These are phyloP conservation scores for Linhomoeus sp. DNA, from an alignment of 2,888 invertebrate genomes.

Conservation along the genomic window DNA sequence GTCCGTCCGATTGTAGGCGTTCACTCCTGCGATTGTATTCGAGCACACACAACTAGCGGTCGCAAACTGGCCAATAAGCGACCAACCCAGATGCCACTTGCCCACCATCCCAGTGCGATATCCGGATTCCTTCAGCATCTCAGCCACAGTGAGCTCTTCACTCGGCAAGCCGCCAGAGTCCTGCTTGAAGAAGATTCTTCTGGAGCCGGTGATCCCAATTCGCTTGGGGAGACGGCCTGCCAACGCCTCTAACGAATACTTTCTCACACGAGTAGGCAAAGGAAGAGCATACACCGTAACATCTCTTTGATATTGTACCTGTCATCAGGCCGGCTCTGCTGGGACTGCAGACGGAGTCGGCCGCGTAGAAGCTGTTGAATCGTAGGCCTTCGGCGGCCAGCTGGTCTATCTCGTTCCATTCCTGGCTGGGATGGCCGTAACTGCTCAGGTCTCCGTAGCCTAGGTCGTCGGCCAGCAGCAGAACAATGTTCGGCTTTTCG, in stretches of 20 bases:
- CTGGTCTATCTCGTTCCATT: constrained; percentile 32
- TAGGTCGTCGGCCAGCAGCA: constrained; percentile 37
- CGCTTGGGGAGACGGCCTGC: constrained; percentile 24
- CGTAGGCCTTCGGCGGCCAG: constrained; percentile 31
- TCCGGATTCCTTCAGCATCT: constrained; percentile 27
- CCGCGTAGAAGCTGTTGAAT: constrained; percentile 34
- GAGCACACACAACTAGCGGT: no score
- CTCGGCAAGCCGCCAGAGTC: constrained; percentile 33
- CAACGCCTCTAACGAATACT: neutral
- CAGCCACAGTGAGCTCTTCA: constrained; percentile 33
- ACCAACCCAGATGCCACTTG: constrained; percentile 39
- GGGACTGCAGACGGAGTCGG: constrained; percentile 35
- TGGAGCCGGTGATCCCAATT: constrained; percentile 22
- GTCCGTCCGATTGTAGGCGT: constrained; percentile 18
- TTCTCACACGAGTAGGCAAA: neutral
- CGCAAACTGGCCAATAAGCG: no score
- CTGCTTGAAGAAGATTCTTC: constrained; percentile 19
- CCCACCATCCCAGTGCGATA: constrained; percentile 33
- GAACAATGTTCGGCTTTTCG: constrained; percentile 34
- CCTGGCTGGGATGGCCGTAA: constrained; percentile 31
- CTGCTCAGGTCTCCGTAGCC: constrained; percentile 33
- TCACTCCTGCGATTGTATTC: no score
- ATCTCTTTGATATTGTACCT: constrained; percentile 14
- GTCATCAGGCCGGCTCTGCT: constrained; percentile 36
- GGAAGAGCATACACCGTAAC: neutral